Evolutionary conservation across 2,113 vertebrate species (phyloP), one percentile per base, ranked within the genome.

Genomic region (Sander vitreus): DNA sequence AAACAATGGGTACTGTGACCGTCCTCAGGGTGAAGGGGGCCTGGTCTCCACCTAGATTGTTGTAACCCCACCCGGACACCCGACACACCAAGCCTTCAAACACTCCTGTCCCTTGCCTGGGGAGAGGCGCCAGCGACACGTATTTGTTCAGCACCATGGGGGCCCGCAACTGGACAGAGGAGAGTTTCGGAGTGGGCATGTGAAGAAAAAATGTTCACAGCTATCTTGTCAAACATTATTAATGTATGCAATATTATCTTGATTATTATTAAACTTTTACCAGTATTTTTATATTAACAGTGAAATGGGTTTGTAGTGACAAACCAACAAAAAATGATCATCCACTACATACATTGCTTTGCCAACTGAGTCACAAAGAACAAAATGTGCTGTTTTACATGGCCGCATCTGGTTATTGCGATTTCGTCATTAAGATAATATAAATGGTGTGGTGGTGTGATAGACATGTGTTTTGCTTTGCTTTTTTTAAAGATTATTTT

Each of bases 51-150:
- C 57, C 69, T 36, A 89, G 70, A 57, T 74, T 86, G 67, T 89
- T 93, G 87, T 88, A 94, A 27, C 96, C 95, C 96, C 96, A 96
- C 16, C 95, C 96, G 0, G 95, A 96, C 64, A 96, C 95, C 80
- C 84, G 93, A 84, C 96, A 96, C 85, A 93, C 25, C 4, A 81
- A 84, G 23, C 94, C 95, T n/a, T 95, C 92, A 2, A 66, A 39
- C 55, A 94, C 64, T 1, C 86, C 84, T 2, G 93, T 84, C 18
- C 90, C 94, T 73, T 94, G 94, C 16, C 83, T 91, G 18, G 95
- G 95, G 16, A 96, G 93, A 2, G 92, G 90, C 15, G 93, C 95
- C 65, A 96, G 84, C 0, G 95, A 93, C 70, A 95, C 93, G 0
- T 89, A 95, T 60, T 73, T 88, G 88, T 93, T 96, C 85, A 95